A percentile compares a stretch with the other conserved stretches of the same genome.
Conservation (phyloP, 2,797 vertebrate species). For the Microhierax caerulescens region DNA sequence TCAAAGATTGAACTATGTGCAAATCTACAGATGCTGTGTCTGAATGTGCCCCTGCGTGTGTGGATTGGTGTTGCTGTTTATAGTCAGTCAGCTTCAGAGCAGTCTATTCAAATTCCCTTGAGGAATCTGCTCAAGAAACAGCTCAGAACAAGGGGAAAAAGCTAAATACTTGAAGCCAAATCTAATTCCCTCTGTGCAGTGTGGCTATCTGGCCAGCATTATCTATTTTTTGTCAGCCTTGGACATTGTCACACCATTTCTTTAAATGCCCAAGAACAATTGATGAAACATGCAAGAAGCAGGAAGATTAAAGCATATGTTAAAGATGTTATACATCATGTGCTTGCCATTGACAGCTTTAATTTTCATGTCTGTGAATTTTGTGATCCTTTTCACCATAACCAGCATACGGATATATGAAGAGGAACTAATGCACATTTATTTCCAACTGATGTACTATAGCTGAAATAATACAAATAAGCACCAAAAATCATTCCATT, state of each 20-base stretch:
- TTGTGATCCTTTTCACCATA: slow-evolving; percentile 12
- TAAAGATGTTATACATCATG: neutral
- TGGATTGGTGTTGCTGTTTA: neutral
- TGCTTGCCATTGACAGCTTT: slow-evolving; percentile 2
- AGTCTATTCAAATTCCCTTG: neutral
- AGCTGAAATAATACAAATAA: slow-evolving; percentile 31
- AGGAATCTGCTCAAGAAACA: neutral
- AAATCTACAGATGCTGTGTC: neutral
- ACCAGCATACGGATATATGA: slow-evolving; percentile 20
- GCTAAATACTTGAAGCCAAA: neutral
- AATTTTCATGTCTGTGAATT: slow-evolving; percentile 37
- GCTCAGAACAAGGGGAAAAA: neutral
- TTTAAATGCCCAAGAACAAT: neutral
- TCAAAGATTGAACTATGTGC: neutral
- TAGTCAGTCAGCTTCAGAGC: neutral
- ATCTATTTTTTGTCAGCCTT: neutral
- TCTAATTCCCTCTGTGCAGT: neutral
- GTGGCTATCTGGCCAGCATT: neutral
- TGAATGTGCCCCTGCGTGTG: neutral
- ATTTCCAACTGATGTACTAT: neutral
- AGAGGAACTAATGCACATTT: slow-evolving; percentile 15
- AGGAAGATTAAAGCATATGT: neutral
- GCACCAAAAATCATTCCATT: neutral
- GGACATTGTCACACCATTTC: neutral
- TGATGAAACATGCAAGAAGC: neutral